Percentiles rank a stretch among this genome's conserved stretches.
These are phyloP conservation scores for Quadroppia sp. DNA, from an alignment of 2,888 invertebrate species.

Conservation along the genomic window DNA sequence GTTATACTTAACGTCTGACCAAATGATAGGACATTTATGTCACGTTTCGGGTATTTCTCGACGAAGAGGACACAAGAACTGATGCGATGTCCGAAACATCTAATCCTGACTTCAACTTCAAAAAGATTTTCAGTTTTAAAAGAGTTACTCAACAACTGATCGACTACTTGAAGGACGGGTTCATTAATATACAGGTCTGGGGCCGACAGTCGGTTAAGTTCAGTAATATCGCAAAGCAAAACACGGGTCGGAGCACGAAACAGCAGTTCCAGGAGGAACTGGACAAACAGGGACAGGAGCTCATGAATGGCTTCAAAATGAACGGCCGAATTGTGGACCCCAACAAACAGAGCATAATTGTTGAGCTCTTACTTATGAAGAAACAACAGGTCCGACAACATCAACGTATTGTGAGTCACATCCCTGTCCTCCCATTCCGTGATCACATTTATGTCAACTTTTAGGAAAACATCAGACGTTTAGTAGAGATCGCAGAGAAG, in stretches of 20 bases:
- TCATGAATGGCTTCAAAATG: constrained; percentile 51
- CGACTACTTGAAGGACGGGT: constrained; percentile 55
- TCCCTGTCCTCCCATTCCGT: not conserved
- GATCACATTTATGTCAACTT: not conserved
- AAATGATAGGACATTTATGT: constrained; percentile 53
- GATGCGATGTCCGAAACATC: constrained; percentile 52
- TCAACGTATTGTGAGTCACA: constrained; percentile 52
- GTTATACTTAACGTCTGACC: not conserved
- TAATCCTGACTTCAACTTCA: constrained; percentile 57
- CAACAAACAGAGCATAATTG: constrained; percentile 55
- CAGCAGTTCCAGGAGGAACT: constrained; percentile 51
- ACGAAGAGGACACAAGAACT: constrained; percentile 54
- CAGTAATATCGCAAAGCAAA: constrained; percentile 46
- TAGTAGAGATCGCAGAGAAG: constrained; percentile 52
- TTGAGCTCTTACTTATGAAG: constrained; percentile 54
- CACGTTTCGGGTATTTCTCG: constrained; percentile 56
- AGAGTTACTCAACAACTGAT: constrained; percentile 54
- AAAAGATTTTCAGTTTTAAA: constrained; percentile 54
- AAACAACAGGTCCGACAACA: constrained; percentile 55
- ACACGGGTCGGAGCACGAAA: constrained; percentile 50
- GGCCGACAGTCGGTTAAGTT: constrained; percentile 55
- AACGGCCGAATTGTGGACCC: constrained; percentile 53
- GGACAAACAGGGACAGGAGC: constrained; percentile 49
- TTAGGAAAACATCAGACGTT: constrained; percentile 51
- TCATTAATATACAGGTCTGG: constrained; percentile 56